phyloP scores from a whole-genome alignment of 2,797 vertebrate species.

The Ptychobarbus kaznakovi region DNA sequence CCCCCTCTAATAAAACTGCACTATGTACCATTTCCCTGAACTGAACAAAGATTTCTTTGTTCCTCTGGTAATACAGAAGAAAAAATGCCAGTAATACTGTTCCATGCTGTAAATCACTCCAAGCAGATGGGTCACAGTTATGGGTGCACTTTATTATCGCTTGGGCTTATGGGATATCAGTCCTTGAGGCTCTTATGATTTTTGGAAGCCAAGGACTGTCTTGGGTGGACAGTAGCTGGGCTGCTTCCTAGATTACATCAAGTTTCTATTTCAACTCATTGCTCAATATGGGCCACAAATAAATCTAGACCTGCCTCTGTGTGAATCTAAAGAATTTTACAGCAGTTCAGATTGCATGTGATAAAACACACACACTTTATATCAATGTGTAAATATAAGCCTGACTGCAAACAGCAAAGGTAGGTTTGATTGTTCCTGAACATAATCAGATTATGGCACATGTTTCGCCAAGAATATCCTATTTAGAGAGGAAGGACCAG shows the following conservation, averaged over 20 bases:
- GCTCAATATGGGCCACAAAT: constrained; percentile 8
- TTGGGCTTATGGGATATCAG: constrained; percentile 59
- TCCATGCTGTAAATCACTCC: constrained; percentile 73
- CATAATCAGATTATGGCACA: neutral
- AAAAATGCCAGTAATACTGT: constrained; percentile 64
- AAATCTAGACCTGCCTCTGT: constrained; percentile 15
- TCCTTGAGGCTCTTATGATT: constrained; percentile 46
- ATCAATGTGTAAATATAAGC: too few relatives aligned
- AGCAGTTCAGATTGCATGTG: neutral
- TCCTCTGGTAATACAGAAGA: constrained; percentile 55
- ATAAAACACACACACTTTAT: constrained; percentile 31
- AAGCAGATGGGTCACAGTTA: constrained; percentile 72
- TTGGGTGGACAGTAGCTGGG: constrained; percentile 52
- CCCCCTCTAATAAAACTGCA: constrained; percentile 67
- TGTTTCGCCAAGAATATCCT: neutral
- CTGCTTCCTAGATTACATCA: constrained; percentile 38
- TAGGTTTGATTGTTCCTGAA: constrained; percentile 3
- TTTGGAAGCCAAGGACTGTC: constrained; percentile 38
- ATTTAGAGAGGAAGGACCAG: neutral
- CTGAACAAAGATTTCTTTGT: constrained; percentile 77
- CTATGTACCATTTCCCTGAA: constrained; percentile 54
- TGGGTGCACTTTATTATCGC: constrained; percentile 66
- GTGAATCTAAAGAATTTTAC: neutral
- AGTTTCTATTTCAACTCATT: constrained; percentile 17
- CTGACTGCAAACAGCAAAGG: neutral